A percentile compares a stretch with the other conserved stretches of the same genome.
Conservation (phyloP, 53 echinoderm and acorn worm species). For the Hippasteria phrygiana region DNA sequence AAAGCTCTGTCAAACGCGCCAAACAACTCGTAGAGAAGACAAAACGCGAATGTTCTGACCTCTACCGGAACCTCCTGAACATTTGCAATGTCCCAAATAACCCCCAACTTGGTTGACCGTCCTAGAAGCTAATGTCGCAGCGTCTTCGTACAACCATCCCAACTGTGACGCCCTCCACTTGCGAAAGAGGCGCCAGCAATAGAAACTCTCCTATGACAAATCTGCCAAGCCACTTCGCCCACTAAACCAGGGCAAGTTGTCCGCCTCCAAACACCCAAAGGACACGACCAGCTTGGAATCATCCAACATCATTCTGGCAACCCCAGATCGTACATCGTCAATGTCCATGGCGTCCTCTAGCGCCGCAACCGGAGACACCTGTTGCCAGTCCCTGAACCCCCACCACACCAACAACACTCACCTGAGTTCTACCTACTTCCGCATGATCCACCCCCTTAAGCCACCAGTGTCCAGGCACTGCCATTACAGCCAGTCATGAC, state of each 20-base stretch:
- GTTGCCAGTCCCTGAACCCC: slow-evolving; percentile 30
- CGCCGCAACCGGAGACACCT: slow-evolving; percentile 47
- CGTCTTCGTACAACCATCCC: neutral
- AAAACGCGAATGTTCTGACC: no score
- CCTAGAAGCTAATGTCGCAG: neutral
- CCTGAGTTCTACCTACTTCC: slow-evolving; percentile 1
- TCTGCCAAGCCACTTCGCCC: slow-evolving; percentile 26
- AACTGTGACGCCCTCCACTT: no score
- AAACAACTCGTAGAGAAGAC: no score
- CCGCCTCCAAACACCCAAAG: slow-evolving; percentile 56
- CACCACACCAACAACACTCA: slow-evolving; percentile 5
- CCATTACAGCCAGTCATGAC: no score
- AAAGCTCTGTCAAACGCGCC: no score
- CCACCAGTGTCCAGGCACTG: neutral
- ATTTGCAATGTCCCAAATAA: slow-evolving; percentile 41
- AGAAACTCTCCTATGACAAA: slow-evolving; percentile 55
- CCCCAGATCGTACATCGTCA: slow-evolving; percentile 63
- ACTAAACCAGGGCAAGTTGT: slow-evolving; percentile 37
- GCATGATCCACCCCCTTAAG: neutral
- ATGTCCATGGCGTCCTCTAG: slow-evolving; percentile 29
- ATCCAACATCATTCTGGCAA: slow-evolving; percentile 2
- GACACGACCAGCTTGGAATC: slow-evolving; percentile 28
- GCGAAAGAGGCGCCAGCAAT: neutral
- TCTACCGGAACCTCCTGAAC: slow-evolving; percentile 42
- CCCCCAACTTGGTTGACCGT: slow-evolving; percentile 36